Evolutionary conservation across 1,140 invertebrate species (phyloP).

Genomic region (Trachelipus rathkii): DNA sequence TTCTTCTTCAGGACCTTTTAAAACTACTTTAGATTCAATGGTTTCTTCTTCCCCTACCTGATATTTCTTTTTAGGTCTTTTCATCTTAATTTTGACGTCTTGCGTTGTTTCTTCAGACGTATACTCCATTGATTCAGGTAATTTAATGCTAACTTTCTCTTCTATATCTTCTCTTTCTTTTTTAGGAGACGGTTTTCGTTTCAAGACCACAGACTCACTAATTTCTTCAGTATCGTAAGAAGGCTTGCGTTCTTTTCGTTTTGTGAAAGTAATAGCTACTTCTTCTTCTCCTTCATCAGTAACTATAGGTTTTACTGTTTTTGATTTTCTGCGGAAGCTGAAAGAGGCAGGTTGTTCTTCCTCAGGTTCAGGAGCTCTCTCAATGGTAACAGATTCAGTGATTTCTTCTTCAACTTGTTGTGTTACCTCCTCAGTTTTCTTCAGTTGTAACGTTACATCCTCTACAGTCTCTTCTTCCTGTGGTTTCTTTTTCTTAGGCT

Average conservation of each 20-base stretch:
- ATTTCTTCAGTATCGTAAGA: slow-evolving; percentile 32
- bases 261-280: slow-evolving; percentile 22
- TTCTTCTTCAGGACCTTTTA: slow-evolving; percentile 49
- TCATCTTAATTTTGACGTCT: slow-evolving; percentile 46
- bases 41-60: slow-evolving; percentile 41
- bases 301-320: slow-evolving; percentile 29
- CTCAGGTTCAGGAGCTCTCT: slow-evolving; percentile 46
- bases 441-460: slow-evolving; percentile 44
- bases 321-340: slow-evolving; percentile 32
- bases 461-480: slow-evolving; percentile 24
- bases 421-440: slow-evolving; percentile 40
- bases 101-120: slow-evolving; percentile 45
- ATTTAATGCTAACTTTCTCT: slow-evolving; percentile 46
- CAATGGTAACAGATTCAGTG: slow-evolving; percentile 39
- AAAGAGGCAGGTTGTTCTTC: slow-evolving; percentile 47
- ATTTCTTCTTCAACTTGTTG: slow-evolving; percentile 11
- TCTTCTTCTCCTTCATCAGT: slow-evolving; percentile 28
- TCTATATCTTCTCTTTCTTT: slow-evolving; percentile 37
- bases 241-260: slow-evolving; percentile 33
- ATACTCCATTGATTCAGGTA: slow-evolving; percentile 47
- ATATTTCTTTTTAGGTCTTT: slow-evolving; percentile 41
- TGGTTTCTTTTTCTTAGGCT: slow-evolving; percentile 29
- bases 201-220: slow-evolving; percentile 29
- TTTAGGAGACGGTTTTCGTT: slow-evolving; percentile 43
- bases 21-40: slow-evolving; percentile 34